A percentile compares a stretch with the other conserved stretches of the same genome.
Evolutionary conservation across 2,113 vertebrate genomes (phyloP).

Genomic region (Pavo muticus): DNA sequence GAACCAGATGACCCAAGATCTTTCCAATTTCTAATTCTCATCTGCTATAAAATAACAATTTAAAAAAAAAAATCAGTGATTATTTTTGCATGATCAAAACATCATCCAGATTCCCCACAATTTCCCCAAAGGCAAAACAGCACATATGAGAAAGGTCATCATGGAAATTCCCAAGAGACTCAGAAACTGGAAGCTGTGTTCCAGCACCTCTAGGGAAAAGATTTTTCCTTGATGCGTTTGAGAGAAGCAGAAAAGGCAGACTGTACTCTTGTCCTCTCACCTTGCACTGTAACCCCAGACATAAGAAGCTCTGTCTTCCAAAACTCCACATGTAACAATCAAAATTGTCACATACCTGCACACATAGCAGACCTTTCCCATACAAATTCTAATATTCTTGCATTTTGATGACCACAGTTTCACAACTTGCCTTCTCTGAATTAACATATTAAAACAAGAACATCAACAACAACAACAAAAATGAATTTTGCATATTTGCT

Average conservation of each 20-base stretch:
- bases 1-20: slow-evolving; percentile 1
- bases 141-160: neutral
- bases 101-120: neutral
- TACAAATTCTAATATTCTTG: fast-evolving
- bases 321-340: neutral
- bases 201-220: neutral
- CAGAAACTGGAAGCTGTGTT: neutral
- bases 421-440: neutral
- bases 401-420: neutral
- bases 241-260: neutral
- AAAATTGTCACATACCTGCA: neutral
- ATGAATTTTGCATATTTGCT: neutral
- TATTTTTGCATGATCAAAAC: neutral
- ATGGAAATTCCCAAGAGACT: neutral
- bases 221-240: neutral
- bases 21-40: slow-evolving; percentile 5
- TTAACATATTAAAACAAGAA: neutral
- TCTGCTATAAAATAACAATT: slow-evolving; percentile 34
- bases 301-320: neutral
- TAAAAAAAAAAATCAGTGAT: neutral
- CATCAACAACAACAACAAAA: neutral
- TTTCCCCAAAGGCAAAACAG: neutral
- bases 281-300: fast-evolving
- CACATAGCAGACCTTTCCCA: neutral
- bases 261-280: neutral